Conservation (phyloP, 2,888 invertebrate species). For the Andrena fulva region DNA sequence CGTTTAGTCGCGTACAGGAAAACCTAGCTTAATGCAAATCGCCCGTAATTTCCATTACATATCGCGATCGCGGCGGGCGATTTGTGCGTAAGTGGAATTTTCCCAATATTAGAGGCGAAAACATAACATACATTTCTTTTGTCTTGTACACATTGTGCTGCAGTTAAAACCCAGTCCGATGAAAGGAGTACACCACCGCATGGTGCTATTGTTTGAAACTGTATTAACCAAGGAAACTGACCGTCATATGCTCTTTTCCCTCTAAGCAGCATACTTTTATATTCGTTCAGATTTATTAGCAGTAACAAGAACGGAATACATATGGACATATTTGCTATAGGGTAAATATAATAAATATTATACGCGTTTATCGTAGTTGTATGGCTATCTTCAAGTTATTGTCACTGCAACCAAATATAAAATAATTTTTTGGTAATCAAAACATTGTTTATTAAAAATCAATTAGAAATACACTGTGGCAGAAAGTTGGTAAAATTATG, state of each 20-base stretch:
- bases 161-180: conserved; percentile 75
- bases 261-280: conserved; percentile 53
- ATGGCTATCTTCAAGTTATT: conserved; percentile 33
- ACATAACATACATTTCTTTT: conserved; percentile 69
- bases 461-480: conserved; percentile 31
- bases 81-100: too few species aligned
- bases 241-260: conserved; percentile 64
- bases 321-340: conserved; percentile 67
- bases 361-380: not conserved
- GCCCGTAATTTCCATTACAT: too few species aligned
- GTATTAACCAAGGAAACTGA: conserved; percentile 76
- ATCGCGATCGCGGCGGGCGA: too few species aligned
- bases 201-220: conserved; percentile 75
- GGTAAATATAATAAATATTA: conserved; percentile 19
- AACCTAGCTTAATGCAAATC: too few species aligned
- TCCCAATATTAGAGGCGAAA: not conserved
- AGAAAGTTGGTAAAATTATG: conserved; percentile 5
- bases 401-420: not conserved
- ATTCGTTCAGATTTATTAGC: conserved; percentile 57
- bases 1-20: too few species aligned
- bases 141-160: conserved; percentile 74
- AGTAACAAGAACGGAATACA: conserved; percentile 64
- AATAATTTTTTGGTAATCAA: conserved; percentile 9
- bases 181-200: conserved; percentile 75
- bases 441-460: conserved; percentile 54